These are phyloP conservation scores for Drosophila ercepeae DNA, from an alignment of 1,140 invertebrate genomes.

Conservation along the genomic window DNA sequence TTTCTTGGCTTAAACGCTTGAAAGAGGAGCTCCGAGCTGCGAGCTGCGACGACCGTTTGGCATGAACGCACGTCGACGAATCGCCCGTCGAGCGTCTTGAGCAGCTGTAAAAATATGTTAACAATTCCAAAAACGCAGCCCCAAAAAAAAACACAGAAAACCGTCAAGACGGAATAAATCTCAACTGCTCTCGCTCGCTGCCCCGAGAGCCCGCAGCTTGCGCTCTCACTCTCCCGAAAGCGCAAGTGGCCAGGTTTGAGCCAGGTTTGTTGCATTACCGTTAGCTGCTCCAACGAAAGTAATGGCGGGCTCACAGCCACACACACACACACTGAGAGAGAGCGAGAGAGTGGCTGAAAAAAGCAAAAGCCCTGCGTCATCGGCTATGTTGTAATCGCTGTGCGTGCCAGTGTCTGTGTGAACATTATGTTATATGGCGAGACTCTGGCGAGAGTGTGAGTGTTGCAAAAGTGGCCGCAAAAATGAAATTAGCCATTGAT, in stretches of 20 bases:
- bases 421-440: conserved; percentile 14
- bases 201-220: too few species aligned
- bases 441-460: conserved; percentile 50
- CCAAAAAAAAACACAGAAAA: conserved; percentile 49
- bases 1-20: too few species aligned
- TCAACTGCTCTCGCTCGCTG: background rate
- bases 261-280: conserved; percentile 43
- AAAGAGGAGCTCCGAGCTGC: conserved; percentile 55
- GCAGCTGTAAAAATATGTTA: conserved; percentile 82
- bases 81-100: conserved; percentile 80
- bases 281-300: conserved; percentile 61
- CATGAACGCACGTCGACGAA: conserved; percentile 81
- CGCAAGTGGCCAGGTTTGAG: conserved; percentile 60
- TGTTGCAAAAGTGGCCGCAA: conserved; percentile 75
- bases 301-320: conserved; percentile 9
- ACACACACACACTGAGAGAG: conserved; percentile 26
- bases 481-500: conserved; percentile 64
- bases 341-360: background rate
- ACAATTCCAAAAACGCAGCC: conserved; percentile 80
- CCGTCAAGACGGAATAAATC: background rate
- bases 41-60: conserved; percentile 73
- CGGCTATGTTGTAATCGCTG: conserved; percentile 70
- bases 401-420: conserved; percentile 51
- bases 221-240: conserved; percentile 29
- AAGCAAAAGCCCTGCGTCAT: conserved; percentile 76